Evolutionary conservation across 2,888 invertebrate species (phyloP).

Genomic region (Horisme vitalbata): DNA sequence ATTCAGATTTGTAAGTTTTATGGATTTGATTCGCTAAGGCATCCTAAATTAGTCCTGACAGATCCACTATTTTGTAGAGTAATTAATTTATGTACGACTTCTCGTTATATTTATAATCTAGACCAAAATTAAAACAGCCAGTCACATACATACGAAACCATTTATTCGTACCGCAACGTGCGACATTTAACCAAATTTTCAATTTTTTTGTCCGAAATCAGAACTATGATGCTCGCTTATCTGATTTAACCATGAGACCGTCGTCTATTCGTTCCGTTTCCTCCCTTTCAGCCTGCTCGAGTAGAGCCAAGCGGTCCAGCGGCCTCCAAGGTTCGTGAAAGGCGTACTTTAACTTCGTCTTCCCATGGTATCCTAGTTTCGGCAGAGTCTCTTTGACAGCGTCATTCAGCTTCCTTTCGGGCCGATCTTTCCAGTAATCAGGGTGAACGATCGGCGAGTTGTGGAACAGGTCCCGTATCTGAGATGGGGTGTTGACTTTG

Average conservation of each 20-base stretch:
- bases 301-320: conserved; percentile 57
- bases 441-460: conserved; percentile 63
- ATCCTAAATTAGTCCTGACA: too few species aligned
- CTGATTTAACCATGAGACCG: conserved; percentile 23
- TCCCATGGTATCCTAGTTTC: conserved; percentile 69
- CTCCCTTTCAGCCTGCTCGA: conserved; percentile 63
- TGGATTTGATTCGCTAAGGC: too few species aligned
- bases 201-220: conserved; percentile 45
- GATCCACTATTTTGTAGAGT: too few species aligned
- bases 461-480: conserved; percentile 54
- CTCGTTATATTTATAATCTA: too few species aligned
- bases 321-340: conserved; percentile 77
- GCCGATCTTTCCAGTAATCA: conserved; percentile 62
- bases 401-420: conserved; percentile 39
- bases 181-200: conserved; percentile 38
- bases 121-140: neutral
- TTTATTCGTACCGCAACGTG: conserved; percentile 31
- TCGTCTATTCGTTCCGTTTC: conserved; percentile 40
- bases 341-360: conserved; percentile 65
- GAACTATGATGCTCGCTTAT: conserved; percentile 45
- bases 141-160: conserved; percentile 11
- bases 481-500: conserved; percentile 21
- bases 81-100: too few species aligned
- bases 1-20: too few species aligned
- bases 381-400: conserved; percentile 45